These are phyloP conservation scores for Aphrophora alni DNA, from an alignment of 2,888 invertebrate genomes.

Conservation along the genomic window DNA sequence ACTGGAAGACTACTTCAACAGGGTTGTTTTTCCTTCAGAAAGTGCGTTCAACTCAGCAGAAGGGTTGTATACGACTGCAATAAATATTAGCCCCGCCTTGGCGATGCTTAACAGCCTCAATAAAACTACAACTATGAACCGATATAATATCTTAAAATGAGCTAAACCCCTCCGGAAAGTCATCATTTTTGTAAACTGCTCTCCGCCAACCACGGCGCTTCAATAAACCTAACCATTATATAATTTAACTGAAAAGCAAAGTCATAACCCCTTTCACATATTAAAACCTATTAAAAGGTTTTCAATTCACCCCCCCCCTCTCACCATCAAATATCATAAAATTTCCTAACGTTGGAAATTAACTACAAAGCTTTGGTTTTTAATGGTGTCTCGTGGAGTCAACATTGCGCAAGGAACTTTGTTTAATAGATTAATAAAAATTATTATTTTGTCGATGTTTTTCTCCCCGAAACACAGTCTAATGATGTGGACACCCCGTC, in stretches of 20 bases:
- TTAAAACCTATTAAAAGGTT: constrained; percentile 2
- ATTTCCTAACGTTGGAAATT: background rate
- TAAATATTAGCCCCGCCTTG: background rate
- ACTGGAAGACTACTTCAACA: no score
- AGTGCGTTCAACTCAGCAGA: background rate
- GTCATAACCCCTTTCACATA: constrained; percentile 2
- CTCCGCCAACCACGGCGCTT: background rate
- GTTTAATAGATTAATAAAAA: background rate
- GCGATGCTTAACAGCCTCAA: background rate
- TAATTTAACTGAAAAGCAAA: background rate
- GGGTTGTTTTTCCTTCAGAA: background rate
- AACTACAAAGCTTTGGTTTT: background rate
- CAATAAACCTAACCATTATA: background rate
- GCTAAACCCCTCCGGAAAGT: background rate
- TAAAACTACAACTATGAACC: background rate
- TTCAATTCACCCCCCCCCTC: background rate
- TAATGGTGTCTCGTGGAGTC: background rate
- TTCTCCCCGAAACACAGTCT: background rate
- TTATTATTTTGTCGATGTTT: background rate
- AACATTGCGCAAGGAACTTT: background rate
- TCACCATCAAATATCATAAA: background rate
- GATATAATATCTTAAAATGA: background rate
- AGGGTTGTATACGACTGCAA: background rate
- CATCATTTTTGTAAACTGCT: background rate
- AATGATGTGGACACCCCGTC: background rate